Conservation (phyloP, 2,797 vertebrate genomes). For the Acanthornis magna region DNA sequence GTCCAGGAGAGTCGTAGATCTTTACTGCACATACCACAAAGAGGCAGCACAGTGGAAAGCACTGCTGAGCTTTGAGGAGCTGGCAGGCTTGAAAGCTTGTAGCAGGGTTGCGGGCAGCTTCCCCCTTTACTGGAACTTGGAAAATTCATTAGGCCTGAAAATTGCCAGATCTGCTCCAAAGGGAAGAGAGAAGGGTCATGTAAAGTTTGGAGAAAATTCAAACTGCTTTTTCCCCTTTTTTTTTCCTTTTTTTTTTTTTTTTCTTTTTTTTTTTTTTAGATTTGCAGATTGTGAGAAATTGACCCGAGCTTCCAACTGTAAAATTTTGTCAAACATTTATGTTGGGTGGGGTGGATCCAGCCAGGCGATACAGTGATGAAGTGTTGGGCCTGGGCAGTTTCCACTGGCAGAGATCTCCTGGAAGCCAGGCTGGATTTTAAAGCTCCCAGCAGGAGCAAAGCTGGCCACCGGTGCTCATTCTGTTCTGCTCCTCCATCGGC, state of each 20-base stretch:
- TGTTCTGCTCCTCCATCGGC: constrained; percentile 31
- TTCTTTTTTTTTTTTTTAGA: neutral
- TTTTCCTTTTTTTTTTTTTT: neutral
- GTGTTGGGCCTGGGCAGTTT: constrained; percentile 53
- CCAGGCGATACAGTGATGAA: constrained; percentile 54
- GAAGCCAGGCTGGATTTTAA: constrained; percentile 39
- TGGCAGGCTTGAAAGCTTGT: neutral
- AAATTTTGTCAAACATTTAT: constrained; percentile 20
- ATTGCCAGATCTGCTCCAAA: neutral
- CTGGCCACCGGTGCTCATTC: constrained; percentile 15
- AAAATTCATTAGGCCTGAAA: constrained; percentile 57
- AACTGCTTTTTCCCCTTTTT: neutral
- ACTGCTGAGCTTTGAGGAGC: neutral
- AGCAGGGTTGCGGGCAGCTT: constrained; percentile 23
- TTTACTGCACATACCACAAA: neutral
- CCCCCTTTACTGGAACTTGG: constrained; percentile 29
- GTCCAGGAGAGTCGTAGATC: neutral
- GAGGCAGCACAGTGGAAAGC: neutral
- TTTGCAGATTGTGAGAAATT: constrained; percentile 30
- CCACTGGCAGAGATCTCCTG: constrained; percentile 52
- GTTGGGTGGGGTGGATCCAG: neutral
- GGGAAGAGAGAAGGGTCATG: constrained; percentile 3
- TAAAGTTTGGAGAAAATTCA: constrained; percentile 47
- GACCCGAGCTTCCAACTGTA: constrained; percentile 20
- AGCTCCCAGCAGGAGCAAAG: constrained; percentile 12